Evolutionary conservation across 2,113 vertebrate genomes (phyloP).

Genomic region (Fulica atra): DNA sequence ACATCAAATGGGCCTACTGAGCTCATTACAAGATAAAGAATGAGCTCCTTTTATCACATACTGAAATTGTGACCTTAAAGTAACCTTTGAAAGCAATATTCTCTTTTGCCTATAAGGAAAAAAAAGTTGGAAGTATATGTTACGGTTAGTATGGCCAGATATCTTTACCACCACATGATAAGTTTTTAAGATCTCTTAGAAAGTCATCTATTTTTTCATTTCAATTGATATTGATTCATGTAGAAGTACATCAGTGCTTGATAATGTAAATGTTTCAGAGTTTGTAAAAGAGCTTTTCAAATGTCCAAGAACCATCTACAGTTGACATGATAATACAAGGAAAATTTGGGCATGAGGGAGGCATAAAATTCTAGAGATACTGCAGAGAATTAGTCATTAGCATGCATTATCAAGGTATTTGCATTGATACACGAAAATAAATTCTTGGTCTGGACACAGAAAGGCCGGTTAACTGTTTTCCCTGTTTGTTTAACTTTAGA

Average conservation of each 20-base stretch:
- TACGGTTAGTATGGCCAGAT: neutral
- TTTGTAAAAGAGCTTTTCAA: neutral
- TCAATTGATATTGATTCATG: neutral
- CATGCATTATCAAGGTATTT: neutral
- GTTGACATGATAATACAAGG: neutral
- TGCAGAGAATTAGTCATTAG: neutral
- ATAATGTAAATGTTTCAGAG: neutral
- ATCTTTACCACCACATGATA: neutral
- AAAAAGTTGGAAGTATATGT: neutral
- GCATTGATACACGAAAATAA: neutral
- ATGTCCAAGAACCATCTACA: neutral
- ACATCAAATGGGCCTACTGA: neutral
- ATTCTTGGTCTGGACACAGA: neutral
- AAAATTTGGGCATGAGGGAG: neutral
- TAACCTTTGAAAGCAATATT: neutral
- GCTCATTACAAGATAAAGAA: neutral
- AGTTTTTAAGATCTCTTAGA: neutral
- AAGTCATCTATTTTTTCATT: neutral
- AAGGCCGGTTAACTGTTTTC: neutral
- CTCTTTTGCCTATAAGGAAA: neutral
- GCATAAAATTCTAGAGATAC: neutral
- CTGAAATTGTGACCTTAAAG: conserved; percentile 5
- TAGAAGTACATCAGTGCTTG: neutral
- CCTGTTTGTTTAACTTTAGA: neutral
- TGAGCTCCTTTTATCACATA: neutral